These are phyloP conservation scores for Cheilosia scutellata DNA, from an alignment of 2,888 invertebrate genomes.

Conservation along the genomic window DNA sequence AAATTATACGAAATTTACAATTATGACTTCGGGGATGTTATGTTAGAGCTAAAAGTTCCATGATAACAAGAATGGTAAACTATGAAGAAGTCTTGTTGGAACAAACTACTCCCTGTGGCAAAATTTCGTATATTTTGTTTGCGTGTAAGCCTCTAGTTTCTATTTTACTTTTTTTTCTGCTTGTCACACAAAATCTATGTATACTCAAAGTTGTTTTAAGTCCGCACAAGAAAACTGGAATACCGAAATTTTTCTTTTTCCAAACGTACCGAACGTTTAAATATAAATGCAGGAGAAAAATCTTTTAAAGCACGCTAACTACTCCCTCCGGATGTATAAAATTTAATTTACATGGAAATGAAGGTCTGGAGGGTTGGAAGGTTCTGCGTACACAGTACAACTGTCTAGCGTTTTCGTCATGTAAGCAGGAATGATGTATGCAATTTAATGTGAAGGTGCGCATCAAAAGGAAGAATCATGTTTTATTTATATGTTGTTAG, in stretches of 20 bases:
- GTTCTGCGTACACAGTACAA: slow-evolving; percentile 1
- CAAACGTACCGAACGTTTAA: slow-evolving; percentile 41
- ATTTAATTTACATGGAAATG: slow-evolving; percentile 73
- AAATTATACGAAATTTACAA: slow-evolving; percentile 41
- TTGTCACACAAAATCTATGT: slow-evolving; percentile 33
- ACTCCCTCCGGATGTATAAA: slow-evolving; percentile 61
- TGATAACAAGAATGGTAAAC: slow-evolving; percentile 39
- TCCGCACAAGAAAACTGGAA: slow-evolving; percentile 26
- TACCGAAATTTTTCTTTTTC: slow-evolving; percentile 34
- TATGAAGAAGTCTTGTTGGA: slow-evolving; percentile 47
- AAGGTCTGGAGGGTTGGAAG: slow-evolving; percentile 31
- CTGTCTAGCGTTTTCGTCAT: slow-evolving; percentile 45
- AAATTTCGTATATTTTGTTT: slow-evolving; percentile 40
- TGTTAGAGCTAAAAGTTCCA: slow-evolving; percentile 34
- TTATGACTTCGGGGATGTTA: slow-evolving; percentile 47
- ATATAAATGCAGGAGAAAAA: slow-evolving; percentile 44
- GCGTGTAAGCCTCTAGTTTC: slow-evolving; percentile 18
- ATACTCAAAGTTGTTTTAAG: slow-evolving; percentile 36
- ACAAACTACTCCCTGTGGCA: slow-evolving; percentile 57
- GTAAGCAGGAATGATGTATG: slow-evolving; percentile 50
- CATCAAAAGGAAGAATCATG: slow-evolving; percentile 61
- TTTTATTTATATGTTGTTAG: slow-evolving; percentile 60
- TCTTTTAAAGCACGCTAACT: slow-evolving; percentile 58
- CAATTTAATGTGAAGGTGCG: slow-evolving; percentile 57
- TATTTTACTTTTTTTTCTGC: slow-evolving; percentile 15